Percentiles rank a stretch among this genome's conserved stretches.
These are phyloP conservation scores for Enteromius treurensis DNA, from an alignment of 2,797 vertebrate species.

Conservation along the genomic window DNA sequence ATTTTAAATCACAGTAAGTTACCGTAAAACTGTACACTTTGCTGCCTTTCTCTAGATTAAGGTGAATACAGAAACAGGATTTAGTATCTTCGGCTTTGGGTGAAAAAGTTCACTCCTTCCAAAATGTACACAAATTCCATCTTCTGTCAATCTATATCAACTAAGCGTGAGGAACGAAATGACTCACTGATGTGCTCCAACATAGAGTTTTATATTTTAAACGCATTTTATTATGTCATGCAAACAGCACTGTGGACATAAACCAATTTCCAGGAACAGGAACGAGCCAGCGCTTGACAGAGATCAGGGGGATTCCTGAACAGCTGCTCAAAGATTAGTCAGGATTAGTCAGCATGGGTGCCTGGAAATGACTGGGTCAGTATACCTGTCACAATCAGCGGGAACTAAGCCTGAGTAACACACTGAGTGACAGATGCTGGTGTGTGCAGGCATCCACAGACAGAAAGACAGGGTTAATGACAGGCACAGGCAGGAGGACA, in stretches of 20 bases:
- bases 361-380: conserved; percentile 27
- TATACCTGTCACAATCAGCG: neutral
- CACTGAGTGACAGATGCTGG: neutral
- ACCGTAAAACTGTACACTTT: no score
- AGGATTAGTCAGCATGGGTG: conserved; percentile 27
- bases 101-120: neutral
- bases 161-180: neutral
- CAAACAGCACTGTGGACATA: neutral
- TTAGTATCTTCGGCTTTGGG: neutral
- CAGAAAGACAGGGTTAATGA: neutral
- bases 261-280: neutral
- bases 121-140: neutral
- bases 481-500: neutral
- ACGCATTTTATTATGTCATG: neutral
- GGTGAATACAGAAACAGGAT: neutral
- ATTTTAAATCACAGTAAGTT: no score
- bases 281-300: neutral
- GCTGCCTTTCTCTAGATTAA: neutral
- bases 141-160: neutral
- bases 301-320: conserved; percentile 29
- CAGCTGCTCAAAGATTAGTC: conserved; percentile 47
- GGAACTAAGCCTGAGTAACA: neutral
- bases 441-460: neutral
- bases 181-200: neutral
- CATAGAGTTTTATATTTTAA: neutral